These are phyloP conservation scores for Echeneis naucrates DNA, from an alignment of 2,797 vertebrate genomes.

Conservation along the genomic window DNA sequence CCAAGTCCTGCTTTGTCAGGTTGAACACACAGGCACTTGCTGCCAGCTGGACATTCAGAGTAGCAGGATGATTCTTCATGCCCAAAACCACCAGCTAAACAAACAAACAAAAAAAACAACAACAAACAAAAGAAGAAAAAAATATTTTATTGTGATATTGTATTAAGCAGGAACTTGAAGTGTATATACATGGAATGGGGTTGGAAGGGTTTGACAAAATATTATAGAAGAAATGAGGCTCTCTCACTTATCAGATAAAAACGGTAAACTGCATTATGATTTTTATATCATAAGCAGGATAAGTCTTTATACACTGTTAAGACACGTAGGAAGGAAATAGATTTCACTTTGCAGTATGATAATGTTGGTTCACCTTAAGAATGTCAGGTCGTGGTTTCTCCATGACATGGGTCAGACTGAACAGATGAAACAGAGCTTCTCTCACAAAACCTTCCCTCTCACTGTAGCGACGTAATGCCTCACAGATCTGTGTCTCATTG, in stretches of 20 bases:
- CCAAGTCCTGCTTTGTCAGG: conserved; percentile 97
- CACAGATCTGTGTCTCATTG: conserved; percentile 97
- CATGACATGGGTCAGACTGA: conserved; percentile 96
- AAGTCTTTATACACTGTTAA: not conserved
- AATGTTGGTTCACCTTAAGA: conserved; percentile 87
- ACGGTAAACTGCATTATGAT: too few species aligned
- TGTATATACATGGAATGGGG: not conserved
- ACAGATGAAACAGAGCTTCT: conserved; percentile 97
- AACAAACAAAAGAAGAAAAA: not conserved
- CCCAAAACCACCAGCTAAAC: conserved; percentile 93
- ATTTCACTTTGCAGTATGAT: not conserved
- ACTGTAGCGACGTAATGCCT: conserved; percentile 95
- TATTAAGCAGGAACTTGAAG: not conserved
- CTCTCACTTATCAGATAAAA: not conserved
- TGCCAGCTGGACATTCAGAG: conserved; percentile 96
- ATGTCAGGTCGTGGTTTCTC: conserved; percentile 97
- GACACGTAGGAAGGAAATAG: not conserved
- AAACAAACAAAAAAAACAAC: too few species aligned
- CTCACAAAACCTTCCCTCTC: conserved; percentile 97
- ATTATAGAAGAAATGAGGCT: not conserved
- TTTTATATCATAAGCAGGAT: not conserved
- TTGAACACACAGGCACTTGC: conserved; percentile 99
- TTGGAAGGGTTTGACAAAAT: not conserved
- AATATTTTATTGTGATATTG: not conserved
- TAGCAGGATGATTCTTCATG: conserved; percentile 98